Base-by-base conservation (phyloP, 2,113 vertebrate species). In the Zeus faber region DNA sequence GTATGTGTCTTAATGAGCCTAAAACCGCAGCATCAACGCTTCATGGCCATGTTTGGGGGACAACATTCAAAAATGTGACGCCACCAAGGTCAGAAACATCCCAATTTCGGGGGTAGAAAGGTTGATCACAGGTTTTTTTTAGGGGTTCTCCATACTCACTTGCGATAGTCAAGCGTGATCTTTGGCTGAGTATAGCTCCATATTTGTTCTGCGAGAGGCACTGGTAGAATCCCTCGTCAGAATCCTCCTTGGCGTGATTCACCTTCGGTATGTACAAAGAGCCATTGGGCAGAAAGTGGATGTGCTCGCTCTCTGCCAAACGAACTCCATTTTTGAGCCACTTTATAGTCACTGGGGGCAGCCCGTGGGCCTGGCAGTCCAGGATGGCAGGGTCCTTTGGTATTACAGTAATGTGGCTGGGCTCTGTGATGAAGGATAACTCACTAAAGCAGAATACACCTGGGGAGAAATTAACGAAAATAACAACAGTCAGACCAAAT, bases 181-280 rank as follows among this genome's bases (percentile, higher is more conserved):
- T 97, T 85, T 93, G 94, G 87, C 96, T 99, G 65, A 98, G 85
- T 79, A 99, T 91, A 63, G 96, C 94, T 78, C 96, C 96, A 0
- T 93, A 90, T 84, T 91, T 94, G 89, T 98, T 98, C 67, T 93
- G 72, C 5, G 94, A 94, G 75, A 99, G 87, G 76, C 96, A 98
- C 81, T 96, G 95, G 78, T 97, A 99, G 87, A 91, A 90, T 72
- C 93, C 95, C 88, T 97, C 92, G 67, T 97, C 93, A 6, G 91
- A 92, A n/a, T 79, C 74, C 35, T 91, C 94, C 70, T 85, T 87
- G 54, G 82, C 86, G 62, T 91, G 89, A 70, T 91, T 92, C 77
- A 90, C 89, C 74, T 89, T 91, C 64, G 83, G 89, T 87, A 99
- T 92, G 73, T 89, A 92, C 56, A 99, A 82, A 0, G 96, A 97